phyloP scores from a whole-genome alignment of 2,888 invertebrate genomes.

The Netelia inedita region DNA sequence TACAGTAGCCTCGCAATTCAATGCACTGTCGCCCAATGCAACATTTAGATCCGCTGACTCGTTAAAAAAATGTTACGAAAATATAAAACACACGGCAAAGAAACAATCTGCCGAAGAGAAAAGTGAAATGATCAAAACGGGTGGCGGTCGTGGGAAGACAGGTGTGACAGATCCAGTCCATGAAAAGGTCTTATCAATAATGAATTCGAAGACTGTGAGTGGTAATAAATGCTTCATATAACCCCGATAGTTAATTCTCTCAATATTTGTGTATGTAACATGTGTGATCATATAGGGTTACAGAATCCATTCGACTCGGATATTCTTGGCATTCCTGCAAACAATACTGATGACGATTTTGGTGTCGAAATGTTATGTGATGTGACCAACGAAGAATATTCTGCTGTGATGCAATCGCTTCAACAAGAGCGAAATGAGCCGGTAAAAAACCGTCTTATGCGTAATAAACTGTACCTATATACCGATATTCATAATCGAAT shows the following conservation, averaged over 20 bases:
- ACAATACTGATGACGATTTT: background rate
- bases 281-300: slow-evolving; percentile 13
- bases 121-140: no score
- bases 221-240: no score
- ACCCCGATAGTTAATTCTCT: no score
- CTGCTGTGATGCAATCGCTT: background rate
- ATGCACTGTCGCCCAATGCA: no score
- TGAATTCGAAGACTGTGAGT: no score
- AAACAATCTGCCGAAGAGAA: background rate
- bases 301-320: slow-evolving; percentile 5
- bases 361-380: background rate
- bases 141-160: no score
- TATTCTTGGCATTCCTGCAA: slow-evolving; percentile 3
- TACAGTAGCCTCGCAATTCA: no score
- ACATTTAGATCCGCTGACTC: no score
- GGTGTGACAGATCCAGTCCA: background rate
- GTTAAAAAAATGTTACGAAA: no score
- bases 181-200: no score
- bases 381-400: slow-evolving; percentile 9
- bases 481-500: background rate
- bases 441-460: background rate
- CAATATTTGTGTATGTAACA: background rate
- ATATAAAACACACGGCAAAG: background rate
- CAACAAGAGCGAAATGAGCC: background rate
- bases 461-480: background rate